Conservation (phyloP, 2,113 vertebrate genomes). For the Nanorana parkeri region DNA sequence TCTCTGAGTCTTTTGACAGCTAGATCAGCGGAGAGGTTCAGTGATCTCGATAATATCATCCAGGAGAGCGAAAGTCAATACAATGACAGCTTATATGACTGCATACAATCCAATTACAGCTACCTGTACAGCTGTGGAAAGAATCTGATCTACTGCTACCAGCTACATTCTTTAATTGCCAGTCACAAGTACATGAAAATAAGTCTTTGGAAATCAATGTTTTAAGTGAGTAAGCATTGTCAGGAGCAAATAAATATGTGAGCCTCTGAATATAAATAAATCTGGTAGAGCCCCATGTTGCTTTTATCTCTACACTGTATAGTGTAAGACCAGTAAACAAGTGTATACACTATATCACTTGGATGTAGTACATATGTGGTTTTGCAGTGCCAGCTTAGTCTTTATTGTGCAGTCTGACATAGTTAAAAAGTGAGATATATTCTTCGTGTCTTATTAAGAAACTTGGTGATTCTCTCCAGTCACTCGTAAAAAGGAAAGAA, state of each 20-base stretch:
- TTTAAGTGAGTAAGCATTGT: background rate
- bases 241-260: background rate
- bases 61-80: conserved; percentile 88
- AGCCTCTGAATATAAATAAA: background rate
- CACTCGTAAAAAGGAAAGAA: conserved; percentile 27
- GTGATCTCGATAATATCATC: conserved; percentile 95
- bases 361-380: too few relatives aligned
- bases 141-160: conserved; percentile 64
- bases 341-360: too few relatives aligned
- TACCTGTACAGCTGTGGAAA: conserved; percentile 72
- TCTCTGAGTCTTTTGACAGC: conserved; percentile 92
- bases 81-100: conserved; percentile 90
- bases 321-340: too few relatives aligned
- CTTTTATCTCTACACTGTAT: too few relatives aligned
- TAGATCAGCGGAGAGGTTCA: conserved; percentile 87
- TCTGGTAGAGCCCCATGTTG: too few relatives aligned
- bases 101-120: conserved; percentile 96
- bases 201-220: conserved; percentile 10
- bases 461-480: conserved; percentile 55
- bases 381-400: too few relatives aligned
- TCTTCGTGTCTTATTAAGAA: background rate
- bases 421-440: background rate
- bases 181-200: conserved; percentile 59
- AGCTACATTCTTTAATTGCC: conserved; percentile 63
- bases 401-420: background rate